phyloP scores from a whole-genome alignment of 2,797 vertebrate species.

The Clarias pachynema region DNA sequence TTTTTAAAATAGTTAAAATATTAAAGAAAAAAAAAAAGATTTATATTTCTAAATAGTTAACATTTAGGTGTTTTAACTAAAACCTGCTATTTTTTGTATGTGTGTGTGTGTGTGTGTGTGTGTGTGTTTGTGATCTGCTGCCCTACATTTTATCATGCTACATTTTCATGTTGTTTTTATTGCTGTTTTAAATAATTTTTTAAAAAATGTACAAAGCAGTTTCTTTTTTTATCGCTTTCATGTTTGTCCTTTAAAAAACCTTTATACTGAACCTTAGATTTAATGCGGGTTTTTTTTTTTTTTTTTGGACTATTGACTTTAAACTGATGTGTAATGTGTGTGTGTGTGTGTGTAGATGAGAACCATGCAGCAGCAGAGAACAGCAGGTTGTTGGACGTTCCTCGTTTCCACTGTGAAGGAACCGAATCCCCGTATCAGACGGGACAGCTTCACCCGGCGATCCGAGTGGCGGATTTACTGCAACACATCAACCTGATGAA shows the following conservation, averaged over 20 bases:
- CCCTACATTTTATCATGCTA: not conserved
- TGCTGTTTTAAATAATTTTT: not conserved
- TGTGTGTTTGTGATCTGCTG: not conserved
- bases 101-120: no score
- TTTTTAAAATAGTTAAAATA: no score
- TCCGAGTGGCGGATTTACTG: conserved; percentile 94
- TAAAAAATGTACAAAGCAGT: not conserved
- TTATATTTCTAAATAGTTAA: no score
- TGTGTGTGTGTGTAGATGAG: conserved; percentile 80
- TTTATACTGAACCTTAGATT: not conserved
- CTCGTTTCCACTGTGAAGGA: conserved; percentile 95
- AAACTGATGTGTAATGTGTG: not conserved
- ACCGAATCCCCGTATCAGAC: conserved; percentile 98
- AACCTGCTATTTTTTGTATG: no score
- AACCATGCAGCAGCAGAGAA: conserved; percentile 95
- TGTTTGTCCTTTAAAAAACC: not conserved
- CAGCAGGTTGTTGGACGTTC: conserved; percentile 92
- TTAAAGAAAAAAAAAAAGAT: no score
- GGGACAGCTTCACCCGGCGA: conserved; percentile 96
- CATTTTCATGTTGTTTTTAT: not conserved
- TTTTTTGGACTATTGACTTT: no score
- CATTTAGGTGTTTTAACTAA: no score
- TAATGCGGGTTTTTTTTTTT: not conserved
- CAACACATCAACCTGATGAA: conserved; percentile 99
- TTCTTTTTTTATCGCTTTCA: not conserved